Base-by-base conservation (phyloP, 2,797 vertebrate genomes). In the Etheostoma nigrum region DNA sequence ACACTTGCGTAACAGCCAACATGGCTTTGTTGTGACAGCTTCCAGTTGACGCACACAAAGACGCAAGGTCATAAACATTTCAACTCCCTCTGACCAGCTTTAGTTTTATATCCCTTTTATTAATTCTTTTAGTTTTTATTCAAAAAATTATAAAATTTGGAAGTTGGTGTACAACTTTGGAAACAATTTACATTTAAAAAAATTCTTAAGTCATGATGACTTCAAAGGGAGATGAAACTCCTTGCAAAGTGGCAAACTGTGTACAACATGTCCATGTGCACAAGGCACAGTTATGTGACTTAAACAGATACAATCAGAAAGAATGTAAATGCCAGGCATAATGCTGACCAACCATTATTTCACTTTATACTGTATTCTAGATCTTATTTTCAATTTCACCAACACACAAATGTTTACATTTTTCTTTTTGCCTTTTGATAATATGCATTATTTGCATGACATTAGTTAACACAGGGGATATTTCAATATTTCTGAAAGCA, bases 21-120 rank as follows among this genome's bases (percentile, higher is more conserved):
- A 4, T 70, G 79, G 79, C 65, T 84, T 78, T 82, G 80, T 83
- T 87, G 82, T 68, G 75, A 86, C 84, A 86, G 85, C 84, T 86
- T 88, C 60, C 33, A 67, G 23, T 19, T 65, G 60, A 78, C 51
- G 45, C 49, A 81, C 47, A 79, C 48, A 64, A 27, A 78, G 45
- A 63, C 33, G 1, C 30, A 13, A 19, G 82, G 25, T 74, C 42
- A 16, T 27, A 7, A 42, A 44, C 55, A 61, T 42, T 63, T 78
- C 45, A 67, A 3, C 53, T 40, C 8, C 3, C 36, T 36, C 18
- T 48, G 18, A 55, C 40, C 18, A 14, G 25, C 13, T 23, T 18
- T 8, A 36, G 23, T 30, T 30, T 30, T 30, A 30, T 5, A 6
- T 30, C 30, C 5, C 30, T 30, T 33, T 75, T 10, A 27, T 27